Evolutionary conservation across 2,888 invertebrate species (phyloP).

Genomic region (Hirtodrosophila trivittata): DNA sequence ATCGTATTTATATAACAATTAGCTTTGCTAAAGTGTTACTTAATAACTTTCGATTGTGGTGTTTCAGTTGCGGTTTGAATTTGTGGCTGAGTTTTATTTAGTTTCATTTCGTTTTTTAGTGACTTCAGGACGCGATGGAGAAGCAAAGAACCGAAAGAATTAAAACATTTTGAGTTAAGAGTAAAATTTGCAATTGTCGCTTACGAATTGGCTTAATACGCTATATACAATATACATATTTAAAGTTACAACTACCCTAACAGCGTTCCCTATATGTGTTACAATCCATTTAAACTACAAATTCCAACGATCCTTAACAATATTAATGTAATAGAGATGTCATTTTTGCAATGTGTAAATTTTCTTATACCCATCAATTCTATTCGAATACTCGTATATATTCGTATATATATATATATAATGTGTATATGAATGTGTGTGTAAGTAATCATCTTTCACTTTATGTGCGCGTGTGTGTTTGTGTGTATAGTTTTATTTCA

Average conservation of each 20-base stretch:
- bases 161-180: slow-evolving; percentile 10
- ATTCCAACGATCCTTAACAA: slow-evolving; percentile 76
- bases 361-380: slow-evolving; percentile 29
- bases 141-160: slow-evolving; percentile 37
- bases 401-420: slow-evolving; percentile 21
- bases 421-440: slow-evolving; percentile 18
- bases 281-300: slow-evolving; percentile 73
- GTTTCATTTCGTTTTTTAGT: too few relatives aligned
- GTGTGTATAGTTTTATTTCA: slow-evolving; percentile 54
- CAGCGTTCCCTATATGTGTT: slow-evolving; percentile 71
- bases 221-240: slow-evolving; percentile 77
- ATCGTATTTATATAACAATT: slow-evolving; percentile 80
- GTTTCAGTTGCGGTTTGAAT: slow-evolving; percentile 9
- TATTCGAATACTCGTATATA: slow-evolving; percentile 28
- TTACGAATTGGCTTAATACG: slow-evolving; percentile 57
- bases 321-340: slow-evolving; percentile 69
- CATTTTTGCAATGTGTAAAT: slow-evolving; percentile 64
- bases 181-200: slow-evolving; percentile 35
- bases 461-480: slow-evolving; percentile 12
- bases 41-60: slow-evolving; percentile 40
- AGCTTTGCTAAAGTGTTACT: slow-evolving; percentile 81
- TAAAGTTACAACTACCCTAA: slow-evolving; percentile 71
- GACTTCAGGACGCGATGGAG: slow-evolving; percentile 25
- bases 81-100: not conserved
- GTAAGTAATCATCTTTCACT: slow-evolving; percentile 33